A percentile compares a stretch with the other conserved stretches of the same genome.
Conservation (phyloP, 2,797 vertebrate genomes). For the Momotus momota region DNA sequence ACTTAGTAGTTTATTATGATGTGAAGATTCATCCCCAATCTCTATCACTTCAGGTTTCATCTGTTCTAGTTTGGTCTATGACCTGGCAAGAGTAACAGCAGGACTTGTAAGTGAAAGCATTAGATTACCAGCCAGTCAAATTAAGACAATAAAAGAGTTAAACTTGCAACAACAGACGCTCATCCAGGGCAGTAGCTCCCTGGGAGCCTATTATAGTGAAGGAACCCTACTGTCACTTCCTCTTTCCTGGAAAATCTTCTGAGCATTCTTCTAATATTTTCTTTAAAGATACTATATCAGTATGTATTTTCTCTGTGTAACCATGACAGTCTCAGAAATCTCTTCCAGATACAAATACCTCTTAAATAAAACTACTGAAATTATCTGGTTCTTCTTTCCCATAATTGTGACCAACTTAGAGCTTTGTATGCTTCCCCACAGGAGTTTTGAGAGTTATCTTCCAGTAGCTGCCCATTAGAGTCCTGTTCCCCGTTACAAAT, state of each 20-base stretch:
- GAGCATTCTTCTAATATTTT: neutral
- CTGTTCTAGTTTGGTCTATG: neutral
- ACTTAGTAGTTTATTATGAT: neutral
- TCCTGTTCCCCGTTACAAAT: neutral
- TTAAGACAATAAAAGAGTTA: neutral
- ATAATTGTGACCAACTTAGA: neutral
- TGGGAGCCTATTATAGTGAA: neutral
- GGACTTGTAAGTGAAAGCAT: neutral
- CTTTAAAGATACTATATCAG: neutral
- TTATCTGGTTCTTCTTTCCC: neutral
- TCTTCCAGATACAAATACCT: neutral
- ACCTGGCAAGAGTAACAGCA: neutral
- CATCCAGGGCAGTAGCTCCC: neutral
- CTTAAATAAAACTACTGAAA: neutral
- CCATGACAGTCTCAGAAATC: neutral
- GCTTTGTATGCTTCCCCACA: neutral
- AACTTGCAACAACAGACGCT: neutral
- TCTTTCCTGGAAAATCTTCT: neutral
- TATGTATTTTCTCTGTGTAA: neutral
- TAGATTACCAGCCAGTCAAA: neutral
- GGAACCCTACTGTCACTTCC: neutral
- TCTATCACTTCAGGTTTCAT: neutral
- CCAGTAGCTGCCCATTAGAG: neutral
- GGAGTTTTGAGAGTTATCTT: neutral
- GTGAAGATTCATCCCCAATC: neutral